A percentile compares a stretch with the other conserved stretches of the same genome.
Evolutionary conservation across 2,797 vertebrate species (phyloP).

Genomic region (Galagoides demidoff): DNA sequence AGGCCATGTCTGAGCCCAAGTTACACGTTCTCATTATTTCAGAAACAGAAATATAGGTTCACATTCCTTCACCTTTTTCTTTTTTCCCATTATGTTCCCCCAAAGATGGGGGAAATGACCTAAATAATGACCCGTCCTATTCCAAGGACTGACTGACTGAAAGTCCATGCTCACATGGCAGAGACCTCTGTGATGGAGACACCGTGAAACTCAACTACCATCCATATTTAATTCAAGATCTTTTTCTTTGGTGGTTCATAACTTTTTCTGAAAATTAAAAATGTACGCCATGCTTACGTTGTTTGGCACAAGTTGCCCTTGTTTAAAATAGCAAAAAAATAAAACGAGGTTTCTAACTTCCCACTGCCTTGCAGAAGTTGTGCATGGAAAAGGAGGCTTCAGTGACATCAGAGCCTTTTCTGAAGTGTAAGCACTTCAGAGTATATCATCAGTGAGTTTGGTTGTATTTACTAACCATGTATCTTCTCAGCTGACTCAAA

Average conservation of each 20-base stretch:
- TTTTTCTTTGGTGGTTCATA: not conserved
- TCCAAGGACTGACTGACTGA: not conserved
- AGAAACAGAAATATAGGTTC: not conserved
- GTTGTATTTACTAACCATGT: not conserved
- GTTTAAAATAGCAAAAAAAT: not conserved
- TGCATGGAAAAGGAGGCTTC: not conserved
- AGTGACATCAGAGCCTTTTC: not conserved
- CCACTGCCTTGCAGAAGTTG: not conserved
- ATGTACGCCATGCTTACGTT: not conserved
- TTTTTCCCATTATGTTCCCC: not conserved
- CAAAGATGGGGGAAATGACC: not conserved
- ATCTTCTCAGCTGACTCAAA: not conserved
- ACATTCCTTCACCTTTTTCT: not conserved
- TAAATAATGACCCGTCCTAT: not conserved
- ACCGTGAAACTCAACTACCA: not conserved
- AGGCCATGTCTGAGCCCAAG: not conserved
- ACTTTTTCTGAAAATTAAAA: not conserved
- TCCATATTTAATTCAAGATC: not conserved
- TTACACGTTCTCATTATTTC: not conserved
- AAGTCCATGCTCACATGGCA: not conserved
- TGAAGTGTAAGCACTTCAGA: not conserved
- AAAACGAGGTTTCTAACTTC: not conserved
- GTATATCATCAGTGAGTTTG: not conserved
- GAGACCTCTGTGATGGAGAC: not conserved
- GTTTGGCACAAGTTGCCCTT: not conserved